Conservation (phyloP, 92 coral and sea anemone species). For the Chrysogorgia sp. region DNA sequence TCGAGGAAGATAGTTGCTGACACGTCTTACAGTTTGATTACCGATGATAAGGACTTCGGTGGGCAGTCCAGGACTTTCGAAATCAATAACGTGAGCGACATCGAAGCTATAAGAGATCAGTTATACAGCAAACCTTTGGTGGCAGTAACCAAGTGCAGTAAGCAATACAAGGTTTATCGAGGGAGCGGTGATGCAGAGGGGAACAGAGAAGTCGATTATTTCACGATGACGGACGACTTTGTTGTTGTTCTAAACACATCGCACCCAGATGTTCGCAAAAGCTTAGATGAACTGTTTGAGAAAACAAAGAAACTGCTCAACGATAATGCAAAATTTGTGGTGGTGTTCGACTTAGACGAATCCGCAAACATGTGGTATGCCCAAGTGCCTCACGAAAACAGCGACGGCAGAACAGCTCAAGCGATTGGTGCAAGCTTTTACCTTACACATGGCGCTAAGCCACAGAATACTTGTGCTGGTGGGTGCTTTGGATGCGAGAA, state of each 20-base stretch:
- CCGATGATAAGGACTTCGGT: conserved; percentile 31
- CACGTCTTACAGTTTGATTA: conserved; percentile 2
- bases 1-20: conserved; percentile 14
- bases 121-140: conserved; percentile 28
- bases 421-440: conserved; percentile 32
- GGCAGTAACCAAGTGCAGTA: conserved; percentile 14
- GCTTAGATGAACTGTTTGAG: conserved; percentile 28
- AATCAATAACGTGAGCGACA: conserved; percentile 12
- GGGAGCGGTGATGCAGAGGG: conserved; percentile 6
- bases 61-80: conserved; percentile 18
- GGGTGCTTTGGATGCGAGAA: conserved; percentile 30
- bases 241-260: conserved; percentile 28
- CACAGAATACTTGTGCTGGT: conserved; percentile 14
- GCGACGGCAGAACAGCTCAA: conserved; percentile 28
- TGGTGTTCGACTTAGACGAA: conserved; percentile 35
- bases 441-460: conserved; percentile 7
- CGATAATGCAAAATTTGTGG: conserved; percentile 36
- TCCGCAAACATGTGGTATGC: conserved; percentile 34
- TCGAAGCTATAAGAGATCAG: conserved; percentile 27
- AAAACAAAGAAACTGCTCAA: conserved; percentile 20
- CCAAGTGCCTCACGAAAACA: conserved; percentile 29
- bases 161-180: conserved; percentile 36
- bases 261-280: conserved; percentile 12
- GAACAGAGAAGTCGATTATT: background rate
- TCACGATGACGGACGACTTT: conserved; percentile 27